These are phyloP conservation scores for Leuctra nigra DNA, from an alignment of 2,888 invertebrate genomes.

Conservation along the genomic window DNA sequence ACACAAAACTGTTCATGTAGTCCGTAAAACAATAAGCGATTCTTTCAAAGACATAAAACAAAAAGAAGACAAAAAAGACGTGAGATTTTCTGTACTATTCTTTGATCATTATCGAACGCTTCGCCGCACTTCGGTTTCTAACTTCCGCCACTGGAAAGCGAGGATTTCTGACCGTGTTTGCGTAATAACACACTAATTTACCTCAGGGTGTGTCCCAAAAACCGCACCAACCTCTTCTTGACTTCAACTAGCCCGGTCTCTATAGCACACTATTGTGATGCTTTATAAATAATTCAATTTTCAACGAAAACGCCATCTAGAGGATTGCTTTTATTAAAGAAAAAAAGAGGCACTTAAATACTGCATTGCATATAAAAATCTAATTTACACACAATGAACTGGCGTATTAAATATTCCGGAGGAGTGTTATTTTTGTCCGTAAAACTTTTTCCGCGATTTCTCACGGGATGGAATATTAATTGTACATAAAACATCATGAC, in stretches of 20 bases:
- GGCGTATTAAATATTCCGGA: not conserved
- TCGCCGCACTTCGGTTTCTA: no score
- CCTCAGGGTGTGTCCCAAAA: not conserved
- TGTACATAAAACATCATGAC: no score
- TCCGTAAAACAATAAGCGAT: no score
- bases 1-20: no score
- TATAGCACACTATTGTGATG: not conserved
- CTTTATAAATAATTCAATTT: not conserved
- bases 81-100: no score
- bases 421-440: slow-evolving; percentile 1
- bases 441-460: slow-evolving; percentile 8
- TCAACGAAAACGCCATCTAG: not conserved
- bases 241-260: no score
- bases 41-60: no score
- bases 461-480: slow-evolving; percentile 12
- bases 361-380: slow-evolving; percentile 9
- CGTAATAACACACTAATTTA: not conserved
- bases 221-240: no score
- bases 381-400: slow-evolving; percentile 12
- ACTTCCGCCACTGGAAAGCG: not conserved
- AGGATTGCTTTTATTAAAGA: not conserved
- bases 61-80: no score
- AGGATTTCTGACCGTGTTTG: not conserved
- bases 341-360: slow-evolving; percentile 7
- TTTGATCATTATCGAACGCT: no score